Conservation (phyloP, 2,888 invertebrate genomes). For the Heliconius cydno region DNA sequence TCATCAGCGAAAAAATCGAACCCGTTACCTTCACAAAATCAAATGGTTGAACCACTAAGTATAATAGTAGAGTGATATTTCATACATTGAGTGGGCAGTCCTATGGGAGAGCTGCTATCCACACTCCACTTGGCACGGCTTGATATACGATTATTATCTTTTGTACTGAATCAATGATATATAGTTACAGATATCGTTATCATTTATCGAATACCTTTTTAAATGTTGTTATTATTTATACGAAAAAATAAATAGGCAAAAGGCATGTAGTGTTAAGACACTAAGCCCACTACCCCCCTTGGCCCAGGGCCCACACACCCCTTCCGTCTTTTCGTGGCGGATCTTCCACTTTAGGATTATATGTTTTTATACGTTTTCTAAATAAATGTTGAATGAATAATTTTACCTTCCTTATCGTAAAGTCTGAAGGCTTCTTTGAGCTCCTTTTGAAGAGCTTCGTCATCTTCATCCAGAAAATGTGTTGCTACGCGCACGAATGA, state of each 20-base stretch:
- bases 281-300: too few species aligned
- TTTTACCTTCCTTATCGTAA: slow-evolving; percentile 91
- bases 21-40: not conserved
- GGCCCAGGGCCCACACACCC: too few species aligned
- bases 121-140: slow-evolving; percentile 7
- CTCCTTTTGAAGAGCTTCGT: slow-evolving; percentile 93
- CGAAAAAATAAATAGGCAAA: not conserved
- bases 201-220: too few species aligned
- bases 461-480: slow-evolving; percentile 92
- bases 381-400: not conserved
- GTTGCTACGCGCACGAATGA: slow-evolving; percentile 91
- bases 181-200: not conserved
- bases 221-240: not conserved
- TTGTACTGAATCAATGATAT: not conserved
- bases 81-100: slow-evolving; percentile 6
- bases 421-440: slow-evolving; percentile 94
- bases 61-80: not conserved
- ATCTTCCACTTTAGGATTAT: not conserved
- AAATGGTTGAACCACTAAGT: slow-evolving; percentile 1
- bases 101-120: slow-evolving; percentile 23
- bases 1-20: not conserved
- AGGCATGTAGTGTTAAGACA: not conserved
- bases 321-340: not conserved
- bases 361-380: too few species aligned
- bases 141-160: slow-evolving; percentile 21